These are phyloP conservation scores for Euschistus heros DNA, from an alignment of 1,140 invertebrate species.

Conservation along the genomic window DNA sequence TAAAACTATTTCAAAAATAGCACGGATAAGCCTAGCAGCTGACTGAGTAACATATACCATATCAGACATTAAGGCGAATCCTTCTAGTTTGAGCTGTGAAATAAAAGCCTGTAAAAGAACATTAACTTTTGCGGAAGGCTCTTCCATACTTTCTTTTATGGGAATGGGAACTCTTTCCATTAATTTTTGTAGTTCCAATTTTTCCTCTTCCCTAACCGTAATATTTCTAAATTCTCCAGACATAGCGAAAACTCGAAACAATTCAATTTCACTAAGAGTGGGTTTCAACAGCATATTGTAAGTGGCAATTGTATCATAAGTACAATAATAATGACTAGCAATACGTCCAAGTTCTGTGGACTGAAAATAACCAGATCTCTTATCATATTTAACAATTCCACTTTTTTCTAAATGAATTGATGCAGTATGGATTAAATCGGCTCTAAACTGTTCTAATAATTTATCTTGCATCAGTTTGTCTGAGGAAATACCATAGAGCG, in stretches of 20 bases:
- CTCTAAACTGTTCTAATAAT: conserved; percentile 74
- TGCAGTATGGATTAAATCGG: conserved; percentile 94
- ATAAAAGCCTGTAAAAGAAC: conserved; percentile 96
- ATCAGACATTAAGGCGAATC: conserved; percentile 96
- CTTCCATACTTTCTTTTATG: conserved; percentile 98
- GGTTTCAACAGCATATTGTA: conserved; percentile 96
- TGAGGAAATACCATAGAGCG: conserved; percentile 76
- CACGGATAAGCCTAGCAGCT: conserved; percentile 85
- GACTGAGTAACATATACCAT: conserved; percentile 99
- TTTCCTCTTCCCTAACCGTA: conserved; percentile 94
- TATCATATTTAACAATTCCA: conserved; percentile 90
- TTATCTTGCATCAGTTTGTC: conserved; percentile 74
- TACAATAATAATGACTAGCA: conserved; percentile 96
- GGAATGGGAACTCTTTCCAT: conserved; percentile 98
- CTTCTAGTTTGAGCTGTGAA: conserved; percentile 94
- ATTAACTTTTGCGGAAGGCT: conserved; percentile 94
- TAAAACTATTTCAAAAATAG: conserved; percentile 91
- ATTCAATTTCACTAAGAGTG: conserved; percentile 92
- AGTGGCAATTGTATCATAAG: conserved; percentile 90
- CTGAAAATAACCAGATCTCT: conserved; percentile 89
- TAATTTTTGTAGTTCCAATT: conserved; percentile 90
- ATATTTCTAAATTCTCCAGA: conserved; percentile 90
- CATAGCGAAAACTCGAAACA: conserved; percentile 98
- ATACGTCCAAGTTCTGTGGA: conserved; percentile 90
- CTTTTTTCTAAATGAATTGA: conserved; percentile 82